A percentile compares a stretch with the other conserved stretches of the same genome.
These are phyloP conservation scores for Poicephalus meyeri DNA, from an alignment of 2,113 vertebrate genomes.

Conservation along the genomic window DNA sequence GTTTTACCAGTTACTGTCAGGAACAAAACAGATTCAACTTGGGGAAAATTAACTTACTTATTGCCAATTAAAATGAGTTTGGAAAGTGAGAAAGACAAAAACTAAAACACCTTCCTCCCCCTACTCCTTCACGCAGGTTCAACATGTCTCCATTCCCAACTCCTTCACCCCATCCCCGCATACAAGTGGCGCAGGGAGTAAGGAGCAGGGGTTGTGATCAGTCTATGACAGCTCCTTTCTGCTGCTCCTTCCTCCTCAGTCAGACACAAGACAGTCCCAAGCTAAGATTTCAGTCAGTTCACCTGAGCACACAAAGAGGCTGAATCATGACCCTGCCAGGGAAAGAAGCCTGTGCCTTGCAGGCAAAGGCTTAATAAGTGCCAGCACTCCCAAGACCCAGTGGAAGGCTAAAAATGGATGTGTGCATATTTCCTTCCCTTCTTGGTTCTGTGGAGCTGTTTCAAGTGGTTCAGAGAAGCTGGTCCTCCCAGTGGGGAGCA, in stretches of 20 bases:
- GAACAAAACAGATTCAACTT: neutral
- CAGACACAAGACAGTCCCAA: rapidly evolving
- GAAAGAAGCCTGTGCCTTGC: rapidly evolving
- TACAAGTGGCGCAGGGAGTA: rapidly evolving
- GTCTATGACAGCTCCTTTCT: neutral
- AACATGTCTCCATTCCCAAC: neutral
- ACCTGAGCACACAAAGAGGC: neutral
- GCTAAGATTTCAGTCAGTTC: neutral
- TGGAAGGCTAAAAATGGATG: neutral
- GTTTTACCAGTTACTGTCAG: neutral
- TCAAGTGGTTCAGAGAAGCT: neutral
- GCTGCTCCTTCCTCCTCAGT: neutral
- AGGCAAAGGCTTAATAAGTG: neutral
- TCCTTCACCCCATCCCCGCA: neutral
- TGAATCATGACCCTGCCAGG: rapidly evolving
- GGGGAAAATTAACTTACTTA: neutral
- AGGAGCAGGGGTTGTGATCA: neutral
- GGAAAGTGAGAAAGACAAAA: neutral
- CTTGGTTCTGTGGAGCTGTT: neutral
- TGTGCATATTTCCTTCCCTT: neutral
- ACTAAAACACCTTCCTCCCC: neutral
- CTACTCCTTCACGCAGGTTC: neutral
- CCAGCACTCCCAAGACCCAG: neutral
- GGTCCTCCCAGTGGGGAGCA: neutral
- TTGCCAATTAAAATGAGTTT: neutral